Conservation (phyloP, 2,113 vertebrate species). For the Genyomyrus donnyi region DNA sequence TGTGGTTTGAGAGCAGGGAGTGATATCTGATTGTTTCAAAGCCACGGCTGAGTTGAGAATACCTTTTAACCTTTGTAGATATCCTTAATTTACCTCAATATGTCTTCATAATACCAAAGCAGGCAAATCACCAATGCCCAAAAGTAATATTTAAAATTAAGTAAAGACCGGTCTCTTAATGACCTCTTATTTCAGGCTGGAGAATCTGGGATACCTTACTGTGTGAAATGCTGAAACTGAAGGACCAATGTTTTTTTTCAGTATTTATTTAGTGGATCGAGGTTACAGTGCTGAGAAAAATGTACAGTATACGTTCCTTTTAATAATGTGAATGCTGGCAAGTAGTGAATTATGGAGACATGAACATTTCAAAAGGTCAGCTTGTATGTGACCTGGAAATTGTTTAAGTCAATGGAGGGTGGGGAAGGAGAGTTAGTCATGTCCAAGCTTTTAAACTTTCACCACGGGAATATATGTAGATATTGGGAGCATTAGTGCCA, state of each 20-base stretch:
- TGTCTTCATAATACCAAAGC: not conserved
- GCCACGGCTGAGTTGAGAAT: not conserved
- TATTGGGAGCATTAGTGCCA: not conserved
- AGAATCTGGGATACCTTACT: not conserved
- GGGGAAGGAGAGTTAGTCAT: not conserved
- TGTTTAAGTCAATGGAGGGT: not conserved
- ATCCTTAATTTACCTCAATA: not conserved
- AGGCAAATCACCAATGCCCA: not conserved
- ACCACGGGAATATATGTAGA: not conserved
- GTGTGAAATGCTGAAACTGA: no score
- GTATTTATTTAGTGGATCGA: not conserved
- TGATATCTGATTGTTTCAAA: not conserved
- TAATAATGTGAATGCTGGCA: not conserved
- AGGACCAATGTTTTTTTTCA: no score
- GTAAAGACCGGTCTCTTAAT: not conserved
- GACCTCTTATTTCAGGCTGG: not conserved
- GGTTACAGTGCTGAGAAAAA: not conserved
- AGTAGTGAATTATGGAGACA: not conserved
- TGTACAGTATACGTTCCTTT: not conserved
- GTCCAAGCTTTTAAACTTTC: not conserved
- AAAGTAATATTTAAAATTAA: not conserved
- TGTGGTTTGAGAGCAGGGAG: not conserved
- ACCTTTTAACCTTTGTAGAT: not conserved
- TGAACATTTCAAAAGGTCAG: not conserved
- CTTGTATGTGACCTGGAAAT: not conserved